Conservation (phyloP, 2,888 invertebrate species). For the Mimumesa dahlbomi region DNA sequence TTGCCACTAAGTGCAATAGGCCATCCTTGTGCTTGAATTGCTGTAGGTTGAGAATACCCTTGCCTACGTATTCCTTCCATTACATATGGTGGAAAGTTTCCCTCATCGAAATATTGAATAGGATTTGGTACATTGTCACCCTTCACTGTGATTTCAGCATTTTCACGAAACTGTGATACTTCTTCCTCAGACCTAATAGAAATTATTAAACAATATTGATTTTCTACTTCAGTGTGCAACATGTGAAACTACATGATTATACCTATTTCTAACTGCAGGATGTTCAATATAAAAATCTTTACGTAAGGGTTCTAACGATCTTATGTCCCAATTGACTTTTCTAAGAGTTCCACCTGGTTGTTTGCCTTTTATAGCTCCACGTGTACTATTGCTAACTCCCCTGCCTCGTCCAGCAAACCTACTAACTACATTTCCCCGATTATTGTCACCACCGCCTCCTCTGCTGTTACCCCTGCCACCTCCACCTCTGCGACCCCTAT, state of each 20-base stretch:
- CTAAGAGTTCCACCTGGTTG: constrained; percentile 81
- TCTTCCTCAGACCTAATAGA: constrained; percentile 71
- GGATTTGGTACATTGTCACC: constrained; percentile 76
- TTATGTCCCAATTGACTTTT: constrained; percentile 83
- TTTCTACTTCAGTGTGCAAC: too few relatives aligned
- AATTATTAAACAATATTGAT: too few relatives aligned
- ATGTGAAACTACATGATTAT: too few relatives aligned
- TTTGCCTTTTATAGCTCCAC: constrained; percentile 68
- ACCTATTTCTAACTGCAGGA: constrained; percentile 83
- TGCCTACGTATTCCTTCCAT: constrained; percentile 78
- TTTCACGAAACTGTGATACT: constrained; percentile 69
- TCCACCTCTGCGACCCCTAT: constrained; percentile 67
- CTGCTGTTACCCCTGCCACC: constrained; percentile 58
- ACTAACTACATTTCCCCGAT: constrained; percentile 75
- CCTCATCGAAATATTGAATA: constrained; percentile 75
- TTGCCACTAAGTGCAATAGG: constrained; percentile 85
- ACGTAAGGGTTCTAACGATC: constrained; percentile 85
- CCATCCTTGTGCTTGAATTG: constrained; percentile 86
- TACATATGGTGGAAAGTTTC: constrained; percentile 75
- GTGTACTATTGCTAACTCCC: constrained; percentile 59
- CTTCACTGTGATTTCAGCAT: constrained; percentile 75
- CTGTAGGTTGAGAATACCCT: constrained; percentile 83
- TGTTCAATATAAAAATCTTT: constrained; percentile 91
- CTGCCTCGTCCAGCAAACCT: constrained; percentile 60
- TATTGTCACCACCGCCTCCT: constrained; percentile 75